phyloP scores from a whole-genome alignment of 2,797 vertebrate species.

The Periophthalmus magnuspinnatus region DNA sequence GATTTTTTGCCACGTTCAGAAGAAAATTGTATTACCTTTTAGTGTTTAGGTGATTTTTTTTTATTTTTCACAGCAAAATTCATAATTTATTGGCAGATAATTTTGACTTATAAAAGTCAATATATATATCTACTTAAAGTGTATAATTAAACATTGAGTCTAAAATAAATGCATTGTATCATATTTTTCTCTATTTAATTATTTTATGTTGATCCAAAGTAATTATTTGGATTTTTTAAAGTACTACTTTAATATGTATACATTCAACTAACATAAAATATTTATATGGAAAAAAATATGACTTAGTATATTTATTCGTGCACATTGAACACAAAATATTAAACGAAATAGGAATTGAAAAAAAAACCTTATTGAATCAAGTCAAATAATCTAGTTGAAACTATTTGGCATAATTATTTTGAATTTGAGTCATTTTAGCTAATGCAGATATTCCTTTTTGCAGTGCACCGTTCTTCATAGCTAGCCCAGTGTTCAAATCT shows the following conservation, averaged over 20 bases:
- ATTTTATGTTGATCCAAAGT: neutral
- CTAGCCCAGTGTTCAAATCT: slow-evolving; percentile 37
- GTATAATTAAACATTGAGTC: neutral
- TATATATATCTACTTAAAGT: neutral
- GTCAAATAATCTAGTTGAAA: neutral
- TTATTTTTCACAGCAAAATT: neutral
- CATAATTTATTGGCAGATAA: neutral
- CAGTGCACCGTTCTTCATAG: neutral
- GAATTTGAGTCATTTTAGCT: neutral
- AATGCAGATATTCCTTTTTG: neutral
- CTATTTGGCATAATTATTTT: neutral
- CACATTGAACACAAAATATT: neutral
- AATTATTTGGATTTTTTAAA: neutral
- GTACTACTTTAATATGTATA: neutral
- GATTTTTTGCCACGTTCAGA: neutral
- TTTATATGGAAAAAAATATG: neutral
- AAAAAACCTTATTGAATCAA: too few relatives aligned
- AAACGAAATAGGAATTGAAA: too few relatives aligned
- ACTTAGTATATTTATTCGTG: neutral
- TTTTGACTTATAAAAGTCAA: neutral
- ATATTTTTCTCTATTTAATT: neutral
- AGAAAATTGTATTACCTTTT: neutral
- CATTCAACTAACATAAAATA: neutral
- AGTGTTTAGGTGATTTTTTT: neutral
- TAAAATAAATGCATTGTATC: neutral